These are phyloP conservation scores for Globia sparganii DNA, from an alignment of 2,888 invertebrate genomes.

Conservation along the genomic window DNA sequence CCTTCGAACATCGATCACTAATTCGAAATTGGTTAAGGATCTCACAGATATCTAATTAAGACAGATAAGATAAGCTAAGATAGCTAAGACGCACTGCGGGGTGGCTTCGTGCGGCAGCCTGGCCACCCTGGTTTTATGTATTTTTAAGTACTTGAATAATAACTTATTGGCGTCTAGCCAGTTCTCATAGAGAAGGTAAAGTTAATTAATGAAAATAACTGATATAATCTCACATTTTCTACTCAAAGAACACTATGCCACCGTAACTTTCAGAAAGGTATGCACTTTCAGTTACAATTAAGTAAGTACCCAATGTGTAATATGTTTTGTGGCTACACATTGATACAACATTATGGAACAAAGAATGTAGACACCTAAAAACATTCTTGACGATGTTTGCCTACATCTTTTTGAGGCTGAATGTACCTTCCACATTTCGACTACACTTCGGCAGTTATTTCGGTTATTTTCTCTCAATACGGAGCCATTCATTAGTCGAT, in stretches of 20 bases:
- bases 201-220: not conserved
- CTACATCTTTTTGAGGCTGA: not conserved
- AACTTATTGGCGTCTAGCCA: not conserved
- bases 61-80: no score
- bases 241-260: no score
- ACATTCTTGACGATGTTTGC: not conserved
- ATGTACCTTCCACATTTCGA: constrained; percentile 1
- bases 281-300: not conserved
- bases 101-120: not conserved
- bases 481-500: constrained; percentile 11
- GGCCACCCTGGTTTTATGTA: not conserved
- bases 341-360: not conserved
- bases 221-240: not conserved
- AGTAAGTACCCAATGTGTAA: not conserved
- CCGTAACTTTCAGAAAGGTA: not conserved
- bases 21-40: constrained; percentile 21
- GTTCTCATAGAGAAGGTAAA: not conserved
- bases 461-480: constrained; percentile 16
- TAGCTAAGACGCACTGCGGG: constrained; percentile 5
- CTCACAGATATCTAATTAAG: no score
- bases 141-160: not conserved
- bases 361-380: not conserved
- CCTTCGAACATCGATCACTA: no score
- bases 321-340: not conserved
- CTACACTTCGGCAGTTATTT: not conserved